Conservation (phyloP, 1,140 invertebrate species). For the Bombus superbus region DNA sequence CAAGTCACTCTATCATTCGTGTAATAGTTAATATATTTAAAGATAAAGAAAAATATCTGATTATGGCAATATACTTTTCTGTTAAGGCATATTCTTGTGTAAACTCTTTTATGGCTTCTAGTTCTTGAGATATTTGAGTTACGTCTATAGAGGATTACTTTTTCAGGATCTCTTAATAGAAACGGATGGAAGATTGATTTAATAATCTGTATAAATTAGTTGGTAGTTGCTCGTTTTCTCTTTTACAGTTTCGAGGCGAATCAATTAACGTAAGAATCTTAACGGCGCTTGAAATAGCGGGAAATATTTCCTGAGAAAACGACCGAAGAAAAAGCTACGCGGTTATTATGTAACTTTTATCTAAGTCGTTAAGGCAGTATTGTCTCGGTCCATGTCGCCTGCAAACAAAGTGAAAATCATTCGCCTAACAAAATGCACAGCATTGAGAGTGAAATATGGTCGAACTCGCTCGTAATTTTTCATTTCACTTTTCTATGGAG, state of each 20-base stretch:
- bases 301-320: slow-evolving; percentile 10
- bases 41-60: not conserved
- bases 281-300: not conserved
- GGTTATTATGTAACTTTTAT: slow-evolving; percentile 26
- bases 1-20: not conserved
- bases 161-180: not conserved
- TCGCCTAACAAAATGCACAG: not conserved
- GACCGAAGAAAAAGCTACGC: not conserved
- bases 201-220: too few species aligned
- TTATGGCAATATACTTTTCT: too few species aligned
- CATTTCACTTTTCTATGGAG: not conserved
- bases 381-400: not conserved
- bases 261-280: not conserved
- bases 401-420: not conserved
- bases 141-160: not conserved
- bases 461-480: not conserved
- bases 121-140: not conserved
- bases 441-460: not conserved
- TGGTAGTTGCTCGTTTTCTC: not conserved
- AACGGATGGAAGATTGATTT: not conserved
- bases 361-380: not conserved
- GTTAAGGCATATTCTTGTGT: too few species aligned
- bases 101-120: not conserved
- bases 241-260: not conserved
- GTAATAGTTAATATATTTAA: not conserved